These are phyloP conservation scores for Limnephilus auricula DNA, from an alignment of 2,888 invertebrate genomes.

Conservation along the genomic window DNA sequence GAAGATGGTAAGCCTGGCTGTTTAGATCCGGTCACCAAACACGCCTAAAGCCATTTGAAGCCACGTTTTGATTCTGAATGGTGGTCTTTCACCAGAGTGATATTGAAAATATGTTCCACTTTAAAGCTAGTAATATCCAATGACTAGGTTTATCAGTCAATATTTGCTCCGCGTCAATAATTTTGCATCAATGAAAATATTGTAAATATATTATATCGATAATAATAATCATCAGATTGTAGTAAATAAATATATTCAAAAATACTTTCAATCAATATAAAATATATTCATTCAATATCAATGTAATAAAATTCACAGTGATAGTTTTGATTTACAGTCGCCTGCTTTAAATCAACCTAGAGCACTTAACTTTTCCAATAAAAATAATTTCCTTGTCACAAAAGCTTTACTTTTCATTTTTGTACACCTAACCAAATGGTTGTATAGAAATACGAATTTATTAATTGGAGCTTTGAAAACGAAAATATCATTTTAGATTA, in stretches of 20 bases:
- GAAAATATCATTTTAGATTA: background rate
- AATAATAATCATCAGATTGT: background rate
- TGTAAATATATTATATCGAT: no score
- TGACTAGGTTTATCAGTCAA: no score
- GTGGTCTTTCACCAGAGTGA: no score
- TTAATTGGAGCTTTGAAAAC: background rate
- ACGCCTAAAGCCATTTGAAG: no score
- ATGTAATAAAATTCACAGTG: background rate
- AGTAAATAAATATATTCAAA: background rate
- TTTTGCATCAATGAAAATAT: no score
- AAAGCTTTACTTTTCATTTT: background rate
- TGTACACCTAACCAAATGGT: no score
- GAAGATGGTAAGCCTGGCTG: no score
- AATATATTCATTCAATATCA: no score
- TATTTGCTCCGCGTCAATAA: background rate
- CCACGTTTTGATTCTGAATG: no score
- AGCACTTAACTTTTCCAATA: background rate
- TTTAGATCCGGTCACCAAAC: no score
- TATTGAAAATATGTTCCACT: no score
- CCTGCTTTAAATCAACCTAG: background rate
- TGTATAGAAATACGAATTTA: background rate
- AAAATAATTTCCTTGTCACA: background rate
- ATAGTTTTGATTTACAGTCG: background rate
- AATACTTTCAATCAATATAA: background rate
- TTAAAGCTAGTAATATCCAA: background rate